Evolutionary conservation across 53 echinoderm and acorn worm genomes (phyloP).

Genomic region (Paelopatides confundens): DNA sequence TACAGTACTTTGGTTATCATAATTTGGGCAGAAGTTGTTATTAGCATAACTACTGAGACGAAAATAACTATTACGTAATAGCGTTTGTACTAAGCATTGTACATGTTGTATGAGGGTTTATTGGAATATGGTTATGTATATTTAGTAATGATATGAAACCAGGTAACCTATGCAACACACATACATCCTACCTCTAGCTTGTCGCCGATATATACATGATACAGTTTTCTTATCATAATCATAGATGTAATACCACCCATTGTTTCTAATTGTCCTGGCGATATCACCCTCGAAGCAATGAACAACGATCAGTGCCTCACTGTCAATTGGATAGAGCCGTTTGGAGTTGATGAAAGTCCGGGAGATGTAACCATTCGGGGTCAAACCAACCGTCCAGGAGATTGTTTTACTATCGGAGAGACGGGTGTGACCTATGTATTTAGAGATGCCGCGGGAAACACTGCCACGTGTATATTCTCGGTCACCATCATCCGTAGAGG

Average conservation of each 20-base stretch:
- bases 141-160: too few relatives aligned
- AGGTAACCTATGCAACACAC: too few relatives aligned
- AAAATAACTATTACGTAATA: too few relatives aligned
- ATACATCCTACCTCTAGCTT: too few relatives aligned
- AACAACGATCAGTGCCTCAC: neutral
- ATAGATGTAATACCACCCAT: slow-evolving; percentile 17
- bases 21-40: too few relatives aligned
- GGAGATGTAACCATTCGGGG: slow-evolving; percentile 7
- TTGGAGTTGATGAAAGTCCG: neutral
- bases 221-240: neutral
- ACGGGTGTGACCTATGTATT: slow-evolving; percentile 15
- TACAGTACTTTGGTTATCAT: too few relatives aligned
- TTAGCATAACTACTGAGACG: too few relatives aligned
- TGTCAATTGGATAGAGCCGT: slow-evolving; percentile 16
- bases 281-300: neutral
- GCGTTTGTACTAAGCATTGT: too few relatives aligned
- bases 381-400: neutral
- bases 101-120: too few relatives aligned
- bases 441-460: slow-evolving; percentile 10
- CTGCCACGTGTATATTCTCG: neutral
- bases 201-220: too few relatives aligned
- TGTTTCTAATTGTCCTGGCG: slow-evolving; percentile 2
- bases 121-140: too few relatives aligned
- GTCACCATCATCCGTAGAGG: neutral
- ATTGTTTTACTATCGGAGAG: neutral